These are phyloP conservation scores for Pyrochroa serraticornis DNA, from an alignment of 2,888 invertebrate genomes.

Conservation along the genomic window DNA sequence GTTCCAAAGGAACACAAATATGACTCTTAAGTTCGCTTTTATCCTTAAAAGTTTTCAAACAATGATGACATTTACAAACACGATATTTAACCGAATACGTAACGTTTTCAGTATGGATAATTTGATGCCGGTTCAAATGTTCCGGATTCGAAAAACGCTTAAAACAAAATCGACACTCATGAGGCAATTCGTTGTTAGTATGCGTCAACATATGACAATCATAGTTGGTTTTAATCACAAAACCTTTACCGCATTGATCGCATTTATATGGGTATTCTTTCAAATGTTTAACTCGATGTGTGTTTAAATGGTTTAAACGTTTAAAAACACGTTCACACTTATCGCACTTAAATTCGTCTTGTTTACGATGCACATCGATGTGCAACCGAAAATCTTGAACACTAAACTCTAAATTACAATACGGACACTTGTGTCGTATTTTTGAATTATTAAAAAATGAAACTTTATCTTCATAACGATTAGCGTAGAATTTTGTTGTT, in stretches of 20 bases:
- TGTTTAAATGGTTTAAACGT: slow-evolving; percentile 47
- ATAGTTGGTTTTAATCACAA: slow-evolving; percentile 48
- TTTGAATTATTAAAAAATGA: slow-evolving; percentile 31
- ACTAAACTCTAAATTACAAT: slow-evolving; percentile 39
- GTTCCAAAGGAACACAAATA: slow-evolving; percentile 38
- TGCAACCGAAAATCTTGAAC: slow-evolving; percentile 41
- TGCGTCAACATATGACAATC: slow-evolving; percentile 48
- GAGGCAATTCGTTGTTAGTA: slow-evolving; percentile 42
- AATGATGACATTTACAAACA: slow-evolving; percentile 44
- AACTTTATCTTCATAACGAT: slow-evolving; percentile 14
- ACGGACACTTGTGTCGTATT: slow-evolving; percentile 44
- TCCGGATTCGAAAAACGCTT: slow-evolving; percentile 49
- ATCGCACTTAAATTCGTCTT: slow-evolving; percentile 45
- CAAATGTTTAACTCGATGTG: slow-evolving; percentile 46
- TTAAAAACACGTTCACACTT: slow-evolving; percentile 47
- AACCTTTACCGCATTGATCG: slow-evolving; percentile 46
- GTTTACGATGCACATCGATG: slow-evolving; percentile 41
- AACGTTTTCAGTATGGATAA: slow-evolving; percentile 48
- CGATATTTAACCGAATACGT: slow-evolving; percentile 46
- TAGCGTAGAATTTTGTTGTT: slow-evolving; percentile 28
- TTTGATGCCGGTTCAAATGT: slow-evolving; percentile 46
- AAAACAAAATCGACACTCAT: slow-evolving; percentile 45
- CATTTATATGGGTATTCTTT: slow-evolving; percentile 49
- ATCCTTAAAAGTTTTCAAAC: slow-evolving; percentile 44
- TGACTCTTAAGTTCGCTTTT: slow-evolving; percentile 39